Base-by-base conservation (phyloP, 2,113 vertebrate genomes). In the Solea senegalensis region DNA sequence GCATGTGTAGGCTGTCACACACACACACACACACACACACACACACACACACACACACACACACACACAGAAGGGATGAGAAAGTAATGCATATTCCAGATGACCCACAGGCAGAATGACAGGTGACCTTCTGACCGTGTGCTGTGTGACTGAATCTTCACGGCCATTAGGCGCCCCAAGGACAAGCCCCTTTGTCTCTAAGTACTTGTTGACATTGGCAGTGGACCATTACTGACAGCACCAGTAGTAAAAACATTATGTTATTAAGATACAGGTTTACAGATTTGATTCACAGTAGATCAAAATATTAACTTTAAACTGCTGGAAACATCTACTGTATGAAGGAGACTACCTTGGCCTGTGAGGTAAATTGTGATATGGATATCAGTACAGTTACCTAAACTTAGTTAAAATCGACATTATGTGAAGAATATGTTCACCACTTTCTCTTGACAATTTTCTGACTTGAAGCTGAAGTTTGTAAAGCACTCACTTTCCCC, bases 1-100 rank as follows among this genome's bases (percentile, higher is more conserved):
- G 48, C 65, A 66, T 72, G 74, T 70, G 69, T 75, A 21, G 62
- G 51, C 50, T 74, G 81, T 79, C 78, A 84, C 75, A 51, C 40
- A 69, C 60, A 62, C 60, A 5, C 13, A 72, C 48, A 69, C 1
- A 56, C 21, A 50, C 14, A 57, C 64, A 41, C 67, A 76, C 7
- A 34, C 34, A n/a, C n/a, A n/a, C n/a, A 51, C 40, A 69, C 60
- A 62, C 60, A 5, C 13, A 72, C 48, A 69, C 1, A 56, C 21
- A 50, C 14, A 57, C 64, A 41, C 67, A 76, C 7, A 34, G 1
- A 34, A 1, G 5, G 34, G 5, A 34, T 6, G 34, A 34, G 1
- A 34, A 6, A 34, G 34, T 34, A 34, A 34, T 34, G 3, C 39
- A 50, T 13, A 7, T 26, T 65, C 56, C 28, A 61, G 54, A 49